Base-by-base conservation (phyloP, 2,113 vertebrate species). In the Athene noctua region DNA sequence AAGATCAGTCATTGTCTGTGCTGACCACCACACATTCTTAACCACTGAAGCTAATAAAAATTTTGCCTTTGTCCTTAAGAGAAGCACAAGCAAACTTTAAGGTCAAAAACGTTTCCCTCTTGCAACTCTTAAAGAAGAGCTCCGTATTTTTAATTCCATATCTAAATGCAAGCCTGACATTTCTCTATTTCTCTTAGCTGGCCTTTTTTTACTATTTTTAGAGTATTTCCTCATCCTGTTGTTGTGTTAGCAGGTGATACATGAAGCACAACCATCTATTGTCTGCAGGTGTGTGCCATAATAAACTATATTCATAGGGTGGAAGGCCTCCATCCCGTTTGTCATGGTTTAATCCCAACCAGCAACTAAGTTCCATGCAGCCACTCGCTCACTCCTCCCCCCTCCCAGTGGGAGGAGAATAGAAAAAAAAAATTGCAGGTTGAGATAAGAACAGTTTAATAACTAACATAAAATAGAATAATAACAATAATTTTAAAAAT, bases 221-320 rank as follows among this genome's bases (percentile, higher is more conserved):
- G 75, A 83, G 30, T 70, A 63, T 80, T 95, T 97, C 93, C 96
- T 95, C 67, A 94, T 94, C 91, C 89, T 95, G 89, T 96, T 96
- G 88, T 93, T 91, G 91, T 78, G 40, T 71, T 63, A 83, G 68
- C 86, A 96, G 88, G 95, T 90, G 88, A 55, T 57, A 63, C 14
- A 58, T 51, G 65, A 74, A 90, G 80, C 65, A 96, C 54, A 91
- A 86, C 87, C 58, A 55, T 86, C 89, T 73, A 94, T 92, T 97
- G 83, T 89, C 52, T 97, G 86, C 90, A 97, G 86, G 85, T 96
- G 96, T 66, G 89, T 26, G n/a, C 46, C 84, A 63, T 32, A 72
- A 86, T 34, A 79, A 79, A 46, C 27, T 49, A 27, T 3, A 88
- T 4, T 58, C 42, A 18, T 9, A 34, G 3, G 34, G 47, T 66